These are phyloP conservation scores for Pseudobourletiella spinata DNA, from an alignment of 1,140 invertebrate species.

Conservation along the genomic window DNA sequence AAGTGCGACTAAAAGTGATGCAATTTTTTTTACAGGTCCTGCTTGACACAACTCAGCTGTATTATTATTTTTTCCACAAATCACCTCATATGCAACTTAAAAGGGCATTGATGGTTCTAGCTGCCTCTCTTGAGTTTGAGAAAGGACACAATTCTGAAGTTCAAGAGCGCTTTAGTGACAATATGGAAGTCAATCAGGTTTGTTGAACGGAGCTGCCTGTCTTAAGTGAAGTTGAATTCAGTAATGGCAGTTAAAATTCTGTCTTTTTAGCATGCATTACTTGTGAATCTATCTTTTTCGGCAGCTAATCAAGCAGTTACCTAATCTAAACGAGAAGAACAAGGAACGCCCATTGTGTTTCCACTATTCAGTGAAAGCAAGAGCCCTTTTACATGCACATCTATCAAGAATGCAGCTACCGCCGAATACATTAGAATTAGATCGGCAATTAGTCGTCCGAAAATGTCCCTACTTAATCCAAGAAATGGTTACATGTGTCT, in stretches of 20 bases:
- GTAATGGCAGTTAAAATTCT: too few species aligned
- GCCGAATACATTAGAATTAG: slow-evolving; percentile 69
- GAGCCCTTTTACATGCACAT: slow-evolving; percentile 90
- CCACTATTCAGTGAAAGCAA: slow-evolving; percentile 92
- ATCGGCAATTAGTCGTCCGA: slow-evolving; percentile 76
- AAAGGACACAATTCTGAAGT: slow-evolving; percentile 89
- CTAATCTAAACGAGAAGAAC: slow-evolving; percentile 88
- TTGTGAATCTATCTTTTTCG: too few species aligned
- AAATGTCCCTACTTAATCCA: slow-evolving; percentile 94
- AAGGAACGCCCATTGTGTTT: slow-evolving; percentile 86
- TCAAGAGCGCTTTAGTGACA: slow-evolving; percentile 84
- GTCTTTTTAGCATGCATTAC: too few species aligned
- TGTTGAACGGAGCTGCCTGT: too few species aligned
- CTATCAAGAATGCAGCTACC: slow-evolving; percentile 72
- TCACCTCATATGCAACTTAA: slow-evolving; percentile 91
- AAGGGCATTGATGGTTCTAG: slow-evolving; percentile 90
- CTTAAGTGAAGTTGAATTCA: too few species aligned
- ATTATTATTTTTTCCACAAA: slow-evolving; percentile 91
- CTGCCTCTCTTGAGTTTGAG: slow-evolving; percentile 92
- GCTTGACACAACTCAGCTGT: slow-evolving; percentile 89
- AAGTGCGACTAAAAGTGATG: too few species aligned
- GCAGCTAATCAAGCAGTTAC: slow-evolving; percentile 82
- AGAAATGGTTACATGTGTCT: slow-evolving; percentile 93
- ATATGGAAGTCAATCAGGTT: slow-evolving; percentile 86
- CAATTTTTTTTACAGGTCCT: slow-evolving; percentile 61